Percentiles rank a stretch among this genome's conserved stretches.
Conservation (phyloP, 1,140 invertebrate genomes). For the Heliconius eleuchia region DNA sequence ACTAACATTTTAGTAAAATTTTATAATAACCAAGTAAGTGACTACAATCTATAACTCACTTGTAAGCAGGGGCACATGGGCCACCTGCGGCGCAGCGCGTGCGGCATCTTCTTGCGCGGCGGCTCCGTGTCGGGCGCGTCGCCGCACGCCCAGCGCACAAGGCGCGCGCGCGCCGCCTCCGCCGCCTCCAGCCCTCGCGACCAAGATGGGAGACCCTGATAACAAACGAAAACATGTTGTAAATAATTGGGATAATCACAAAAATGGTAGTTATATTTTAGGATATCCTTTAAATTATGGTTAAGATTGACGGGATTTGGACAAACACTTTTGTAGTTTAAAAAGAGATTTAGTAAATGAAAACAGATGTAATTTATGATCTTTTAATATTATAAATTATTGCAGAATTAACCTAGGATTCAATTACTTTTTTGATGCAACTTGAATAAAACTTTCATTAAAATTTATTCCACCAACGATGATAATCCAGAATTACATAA, state of each 20-base stretch:
- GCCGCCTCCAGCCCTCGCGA: constrained; percentile 75
- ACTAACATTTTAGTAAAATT: background rate
- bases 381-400: too few relatives aligned
- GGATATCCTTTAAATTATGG: too few relatives aligned
- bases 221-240: background rate
- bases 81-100: constrained; percentile 66
- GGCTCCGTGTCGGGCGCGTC: constrained; percentile 62
- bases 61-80: constrained; percentile 72
- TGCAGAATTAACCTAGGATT: too few relatives aligned
- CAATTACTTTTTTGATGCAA: too few relatives aligned
- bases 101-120: constrained; percentile 74
- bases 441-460: too few relatives aligned
- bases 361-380: too few relatives aligned
- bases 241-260: background rate
- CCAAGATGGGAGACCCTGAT: constrained; percentile 72
- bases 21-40: background rate
- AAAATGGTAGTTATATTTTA: background rate
- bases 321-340: too few relatives aligned
- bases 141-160: constrained; percentile 74
- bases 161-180: constrained; percentile 71
- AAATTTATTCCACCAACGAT: too few relatives aligned
- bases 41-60: constrained; percentile 35
- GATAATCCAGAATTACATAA: too few relatives aligned
- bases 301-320: too few relatives aligned
- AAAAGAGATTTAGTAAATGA: too few relatives aligned